Percentiles rank a stretch among this genome's conserved stretches.
phyloP scores from a whole-genome alignment of 1,140 invertebrate species.

The Brachionus angularis region DNA sequence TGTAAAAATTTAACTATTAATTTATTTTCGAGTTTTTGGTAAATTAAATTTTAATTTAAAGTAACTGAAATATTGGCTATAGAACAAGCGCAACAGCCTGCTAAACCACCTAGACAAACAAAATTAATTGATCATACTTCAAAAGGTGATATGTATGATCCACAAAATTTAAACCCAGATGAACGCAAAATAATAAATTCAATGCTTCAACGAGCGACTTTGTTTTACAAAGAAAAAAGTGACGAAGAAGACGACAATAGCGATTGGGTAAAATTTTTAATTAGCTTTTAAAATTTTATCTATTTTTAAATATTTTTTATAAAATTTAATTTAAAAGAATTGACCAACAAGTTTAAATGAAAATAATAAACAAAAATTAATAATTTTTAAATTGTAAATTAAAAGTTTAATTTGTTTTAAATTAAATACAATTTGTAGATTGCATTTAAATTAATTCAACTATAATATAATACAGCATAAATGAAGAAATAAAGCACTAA shows the following conservation, averaged over 20 bases:
- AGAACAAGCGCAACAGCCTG: not conserved
- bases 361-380: too few species aligned
- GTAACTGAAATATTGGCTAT: slow-evolving; percentile 3
- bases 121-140: not conserved
- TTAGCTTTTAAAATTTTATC: too few species aligned
- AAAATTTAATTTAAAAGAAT: too few species aligned
- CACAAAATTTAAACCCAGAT: slow-evolving; percentile 16
- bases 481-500: too few species aligned
- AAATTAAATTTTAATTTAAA: not conserved
- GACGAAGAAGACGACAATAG: slow-evolving; percentile 20
- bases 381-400: too few species aligned
- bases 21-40: not conserved
- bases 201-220: slow-evolving; percentile 22
- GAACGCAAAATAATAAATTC: slow-evolving; percentile 32
- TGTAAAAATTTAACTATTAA: slow-evolving; percentile 64
- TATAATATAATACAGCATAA: too few species aligned
- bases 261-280: too few species aligned
- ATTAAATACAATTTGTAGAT: too few species aligned
- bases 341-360: too few species aligned
- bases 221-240: slow-evolving; percentile 17
- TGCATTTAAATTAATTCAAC: too few species aligned
- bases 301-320: too few species aligned
- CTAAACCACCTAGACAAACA: not conserved
- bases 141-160: not conserved
- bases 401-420: too few species aligned